phyloP scores from a whole-genome alignment of 2,113 vertebrate genomes.

The Phylloscopus whistleri region DNA sequence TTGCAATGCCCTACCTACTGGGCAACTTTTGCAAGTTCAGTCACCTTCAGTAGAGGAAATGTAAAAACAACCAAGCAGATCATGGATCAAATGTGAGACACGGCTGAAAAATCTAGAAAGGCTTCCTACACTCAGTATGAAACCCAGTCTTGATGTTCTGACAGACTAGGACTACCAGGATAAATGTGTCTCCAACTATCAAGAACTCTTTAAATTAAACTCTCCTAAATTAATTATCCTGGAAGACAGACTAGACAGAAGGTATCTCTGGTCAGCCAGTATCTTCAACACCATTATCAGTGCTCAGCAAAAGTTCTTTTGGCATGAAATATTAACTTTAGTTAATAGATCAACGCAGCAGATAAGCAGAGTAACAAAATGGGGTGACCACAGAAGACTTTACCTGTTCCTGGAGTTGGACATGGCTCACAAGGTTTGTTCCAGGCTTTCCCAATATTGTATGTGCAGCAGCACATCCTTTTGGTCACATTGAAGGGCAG shows the following conservation, averaged over 20 bases:
- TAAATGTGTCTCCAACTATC: background rate
- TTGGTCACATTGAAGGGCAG: slow-evolving; percentile 82
- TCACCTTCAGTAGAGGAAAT: background rate
- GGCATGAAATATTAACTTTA: background rate
- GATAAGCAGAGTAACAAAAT: background rate
- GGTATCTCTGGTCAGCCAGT: background rate
- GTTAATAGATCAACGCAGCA: background rate
- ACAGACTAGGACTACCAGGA: background rate
- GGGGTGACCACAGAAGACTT: background rate
- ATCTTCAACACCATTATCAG: background rate
- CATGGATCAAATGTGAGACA: background rate
- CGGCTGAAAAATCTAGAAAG: background rate
- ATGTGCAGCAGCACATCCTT: slow-evolving; percentile 84
- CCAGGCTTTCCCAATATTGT: slow-evolving; percentile 86
- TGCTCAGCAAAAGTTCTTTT: background rate
- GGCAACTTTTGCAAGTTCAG: background rate
- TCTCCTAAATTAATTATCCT: background rate
- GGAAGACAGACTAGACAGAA: background rate
- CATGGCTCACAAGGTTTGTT: slow-evolving; percentile 83
- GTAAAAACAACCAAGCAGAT: background rate
- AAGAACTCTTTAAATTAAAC: background rate
- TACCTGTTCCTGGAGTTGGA: slow-evolving; percentile 78
- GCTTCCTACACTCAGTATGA: background rate
- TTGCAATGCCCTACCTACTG: background rate
- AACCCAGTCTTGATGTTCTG: background rate